Base-by-base conservation (phyloP, 2,113 vertebrate species). In the Anarhynchus alexandrinus region DNA sequence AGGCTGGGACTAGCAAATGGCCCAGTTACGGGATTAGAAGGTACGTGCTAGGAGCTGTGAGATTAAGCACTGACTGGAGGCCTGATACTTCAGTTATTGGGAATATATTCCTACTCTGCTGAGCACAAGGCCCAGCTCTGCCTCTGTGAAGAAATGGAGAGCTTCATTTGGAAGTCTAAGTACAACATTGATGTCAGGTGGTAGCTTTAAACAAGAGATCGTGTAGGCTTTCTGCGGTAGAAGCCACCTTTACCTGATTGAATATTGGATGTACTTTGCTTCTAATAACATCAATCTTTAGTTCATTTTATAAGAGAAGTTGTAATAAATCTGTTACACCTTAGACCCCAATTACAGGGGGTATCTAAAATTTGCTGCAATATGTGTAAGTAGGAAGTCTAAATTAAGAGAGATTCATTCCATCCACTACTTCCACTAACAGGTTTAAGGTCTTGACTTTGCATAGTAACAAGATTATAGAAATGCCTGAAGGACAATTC, bases 401-500 rank as follows among this genome's bases (percentile, higher is more conserved):
- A 93, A 95, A 88, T 87, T 92, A 94, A 86, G 91, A 96, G 94
- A 96, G 95, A 96, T 90, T 88, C 94, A 97, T 97, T 97, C 96
- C 77, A 96, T 92, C 95, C 95, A 79, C 26, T 89, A 23, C 96
- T 96, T 93, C 80, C 81, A 57, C 94, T 98, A 94, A 94, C 96
- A 97, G 96, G 89, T 97, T 98, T 97, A 98, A 97, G 98, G 97
- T 97, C 97, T 97, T 97, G 97, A 97, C 98, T 97, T 98, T 96
- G 96, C 96, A 97, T 96, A 74, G 96, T 97, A 98, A 98, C 96
- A 96, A 97, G 98, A 98, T 98, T 98, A 98, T 66, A 96, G 74
- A 96, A 98, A 97, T 90, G 94, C 96, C 97, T 98, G 96, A 98
- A 98, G 98, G 98, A 98, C 97, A 98, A 93, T 98, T 95, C 94